Percentiles rank a stretch among this genome's conserved stretches.
phyloP scores from a whole-genome alignment of 2,888 invertebrate species.

The Galerucella calmariensis region DNA sequence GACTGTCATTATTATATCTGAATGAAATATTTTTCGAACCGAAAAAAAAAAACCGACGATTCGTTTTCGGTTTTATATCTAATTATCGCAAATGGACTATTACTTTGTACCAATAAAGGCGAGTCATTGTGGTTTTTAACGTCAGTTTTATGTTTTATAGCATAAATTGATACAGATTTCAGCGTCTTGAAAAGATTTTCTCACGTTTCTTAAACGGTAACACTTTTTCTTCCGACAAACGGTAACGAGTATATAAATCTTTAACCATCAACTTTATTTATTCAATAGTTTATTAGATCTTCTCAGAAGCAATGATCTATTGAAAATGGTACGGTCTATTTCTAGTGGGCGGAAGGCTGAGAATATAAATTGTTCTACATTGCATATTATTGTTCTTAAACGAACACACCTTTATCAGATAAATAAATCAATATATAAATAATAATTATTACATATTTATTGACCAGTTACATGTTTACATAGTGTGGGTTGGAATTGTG shows the following conservation, averaged over 20 bases:
- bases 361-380: not conserved
- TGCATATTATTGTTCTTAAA: not conserved
- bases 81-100: conserved; percentile 30
- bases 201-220: conserved; percentile 6
- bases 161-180: conserved; percentile 21
- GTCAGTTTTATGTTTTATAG: conserved; percentile 27
- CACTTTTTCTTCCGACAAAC: conserved; percentile 5
- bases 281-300: conserved; percentile 4
- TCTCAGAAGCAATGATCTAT: not conserved
- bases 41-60: conserved; percentile 15
- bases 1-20: conserved; percentile 20
- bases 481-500: not conserved
- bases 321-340: too few relatives aligned
- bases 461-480: too few relatives aligned
- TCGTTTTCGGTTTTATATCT: conserved; percentile 25
- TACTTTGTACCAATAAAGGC: conserved; percentile 29
- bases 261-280: not conserved
- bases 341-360: not conserved
- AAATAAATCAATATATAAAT: not conserved
- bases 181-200: conserved; percentile 3
- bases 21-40: conserved; percentile 15
- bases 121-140: conserved; percentile 23
- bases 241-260: not conserved
- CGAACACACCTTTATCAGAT: not conserved
- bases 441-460: not conserved